These are phyloP conservation scores for Creontiades dilutus DNA, from an alignment of 2,888 invertebrate genomes.

Conservation along the genomic window DNA sequence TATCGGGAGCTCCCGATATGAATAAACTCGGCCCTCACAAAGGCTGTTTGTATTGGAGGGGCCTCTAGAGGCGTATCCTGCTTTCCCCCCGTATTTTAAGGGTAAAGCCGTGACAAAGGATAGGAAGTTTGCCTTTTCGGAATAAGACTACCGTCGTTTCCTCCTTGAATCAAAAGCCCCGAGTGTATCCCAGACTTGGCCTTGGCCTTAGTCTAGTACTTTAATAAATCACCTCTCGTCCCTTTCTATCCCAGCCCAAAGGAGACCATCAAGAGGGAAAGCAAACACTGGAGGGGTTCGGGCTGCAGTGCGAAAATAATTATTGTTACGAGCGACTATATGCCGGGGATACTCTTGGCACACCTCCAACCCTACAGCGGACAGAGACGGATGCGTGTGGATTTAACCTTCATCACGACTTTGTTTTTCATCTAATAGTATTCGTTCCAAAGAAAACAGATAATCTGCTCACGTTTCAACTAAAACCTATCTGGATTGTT, in stretches of 20 bases:
- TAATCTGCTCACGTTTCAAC: too few species aligned
- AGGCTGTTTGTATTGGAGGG: constrained; percentile 1
- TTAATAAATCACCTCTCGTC: constrained; percentile 16
- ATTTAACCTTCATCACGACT: not conserved
- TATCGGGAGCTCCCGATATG: constrained; percentile 22
- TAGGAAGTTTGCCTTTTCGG: constrained; percentile 27
- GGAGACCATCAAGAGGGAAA: not conserved
- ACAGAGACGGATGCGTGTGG: constrained; percentile 27
- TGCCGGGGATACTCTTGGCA: constrained; percentile 18
- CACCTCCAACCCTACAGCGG: not conserved
- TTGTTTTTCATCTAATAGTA: not conserved
- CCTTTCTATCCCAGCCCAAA: not conserved
- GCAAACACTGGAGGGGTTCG: not conserved
- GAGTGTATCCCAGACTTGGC: not conserved
- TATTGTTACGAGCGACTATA: not conserved
- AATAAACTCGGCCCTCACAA: constrained; percentile 26
- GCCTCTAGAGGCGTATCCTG: not conserved
- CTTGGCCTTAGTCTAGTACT: not conserved
- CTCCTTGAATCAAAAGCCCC: not conserved
- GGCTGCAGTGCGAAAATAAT: constrained; percentile 11
- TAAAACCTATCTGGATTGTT: too few species aligned
- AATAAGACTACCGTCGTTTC: not conserved
- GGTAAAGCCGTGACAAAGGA: not conserved
- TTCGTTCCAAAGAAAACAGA: not conserved
- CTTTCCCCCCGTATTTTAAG: not conserved